These are phyloP conservation scores for Tethya wilhelma DNA, from an alignment of 37 sponge, comb jelly and placozoan genomes.

Conservation along the genomic window DNA sequence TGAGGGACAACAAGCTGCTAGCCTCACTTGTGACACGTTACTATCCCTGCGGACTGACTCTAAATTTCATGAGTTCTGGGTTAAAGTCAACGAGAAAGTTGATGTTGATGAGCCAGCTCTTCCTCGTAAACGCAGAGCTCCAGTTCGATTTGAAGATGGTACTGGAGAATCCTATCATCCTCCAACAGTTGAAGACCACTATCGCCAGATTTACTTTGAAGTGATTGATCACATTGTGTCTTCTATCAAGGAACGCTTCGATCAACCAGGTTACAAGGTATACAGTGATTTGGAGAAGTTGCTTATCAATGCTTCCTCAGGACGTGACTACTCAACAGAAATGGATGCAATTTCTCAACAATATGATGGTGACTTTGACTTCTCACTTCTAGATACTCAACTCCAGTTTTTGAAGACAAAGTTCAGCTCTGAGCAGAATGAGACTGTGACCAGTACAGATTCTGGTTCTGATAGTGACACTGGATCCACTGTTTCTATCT, in stretches of 20 bases:
- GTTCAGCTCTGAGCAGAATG: neutral
- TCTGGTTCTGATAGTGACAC: no score
- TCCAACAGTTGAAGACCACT: conserved; percentile 42
- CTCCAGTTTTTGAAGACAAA: conserved; percentile 12
- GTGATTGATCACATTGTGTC: conserved; percentile 52
- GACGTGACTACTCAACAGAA: conserved; percentile 24
- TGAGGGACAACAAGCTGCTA: conserved; percentile 57
- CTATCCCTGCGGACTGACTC: conserved; percentile 46
- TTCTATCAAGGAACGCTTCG: no score
- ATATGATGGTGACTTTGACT: conserved; percentile 42
- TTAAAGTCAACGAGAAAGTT: neutral
- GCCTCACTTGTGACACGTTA: conserved; percentile 52
- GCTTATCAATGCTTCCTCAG: conserved; percentile 13
- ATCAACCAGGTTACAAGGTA: conserved; percentile 53
- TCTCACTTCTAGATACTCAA: no score
- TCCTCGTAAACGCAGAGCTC: conserved; percentile 29
- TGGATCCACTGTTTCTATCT: no score
- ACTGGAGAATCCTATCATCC: conserved; percentile 11
- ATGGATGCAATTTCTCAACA: conserved; percentile 18
- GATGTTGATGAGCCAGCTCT: conserved; percentile 10
- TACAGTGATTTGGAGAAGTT: conserved; percentile 52
- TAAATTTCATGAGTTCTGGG: conserved; percentile 47
- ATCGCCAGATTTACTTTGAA: conserved; percentile 51
- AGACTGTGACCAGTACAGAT: neutral
- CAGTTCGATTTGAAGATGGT: conserved; percentile 43